A percentile compares a stretch with the other conserved stretches of the same genome.
phyloP scores from a whole-genome alignment of 2,888 invertebrate species.

The Nomada ruficornis region DNA sequence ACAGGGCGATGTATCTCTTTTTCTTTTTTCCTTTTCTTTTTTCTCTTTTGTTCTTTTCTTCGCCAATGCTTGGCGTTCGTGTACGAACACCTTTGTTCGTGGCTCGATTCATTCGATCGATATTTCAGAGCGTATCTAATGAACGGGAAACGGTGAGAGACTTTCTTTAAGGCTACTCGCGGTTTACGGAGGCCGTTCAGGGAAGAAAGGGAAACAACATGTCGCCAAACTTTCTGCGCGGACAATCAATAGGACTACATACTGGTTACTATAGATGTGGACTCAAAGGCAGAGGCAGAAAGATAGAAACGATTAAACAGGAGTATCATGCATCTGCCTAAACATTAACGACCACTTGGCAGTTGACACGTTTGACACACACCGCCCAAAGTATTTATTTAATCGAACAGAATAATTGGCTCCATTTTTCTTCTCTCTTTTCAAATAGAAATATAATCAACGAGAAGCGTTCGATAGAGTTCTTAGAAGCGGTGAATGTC shows the following conservation, averaged over 20 bases:
- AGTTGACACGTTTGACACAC: conserved; percentile 64
- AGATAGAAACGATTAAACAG: conserved; percentile 70
- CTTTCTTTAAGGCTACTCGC: conserved; percentile 27
- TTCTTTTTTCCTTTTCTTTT: neutral
- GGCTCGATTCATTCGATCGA: neutral
- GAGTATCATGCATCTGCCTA: conserved; percentile 78
- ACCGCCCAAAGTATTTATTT: conserved; percentile 59
- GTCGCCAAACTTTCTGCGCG: conserved; percentile 57
- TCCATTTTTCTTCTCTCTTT: no score
- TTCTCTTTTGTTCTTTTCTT: neutral
- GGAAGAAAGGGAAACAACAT: conserved; percentile 35
- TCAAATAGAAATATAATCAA: neutral
- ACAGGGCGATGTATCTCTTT: neutral
- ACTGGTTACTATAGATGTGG: conserved; percentile 61
- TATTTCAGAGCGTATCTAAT: neutral
- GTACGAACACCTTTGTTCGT: neutral
- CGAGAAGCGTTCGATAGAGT: neutral
- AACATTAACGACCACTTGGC: conserved; percentile 71
- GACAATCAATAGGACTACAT: conserved; percentile 60
- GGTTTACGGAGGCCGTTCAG: conserved; percentile 27
- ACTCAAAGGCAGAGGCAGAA: conserved; percentile 67
- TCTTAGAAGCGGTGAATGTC: conserved; percentile 62
- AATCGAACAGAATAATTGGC: neutral
- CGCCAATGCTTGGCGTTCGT: conserved; percentile 28
- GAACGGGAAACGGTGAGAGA: neutral